Evolutionary conservation across 2,113 vertebrate species (phyloP).

Genomic region (Martes martes): DNA sequence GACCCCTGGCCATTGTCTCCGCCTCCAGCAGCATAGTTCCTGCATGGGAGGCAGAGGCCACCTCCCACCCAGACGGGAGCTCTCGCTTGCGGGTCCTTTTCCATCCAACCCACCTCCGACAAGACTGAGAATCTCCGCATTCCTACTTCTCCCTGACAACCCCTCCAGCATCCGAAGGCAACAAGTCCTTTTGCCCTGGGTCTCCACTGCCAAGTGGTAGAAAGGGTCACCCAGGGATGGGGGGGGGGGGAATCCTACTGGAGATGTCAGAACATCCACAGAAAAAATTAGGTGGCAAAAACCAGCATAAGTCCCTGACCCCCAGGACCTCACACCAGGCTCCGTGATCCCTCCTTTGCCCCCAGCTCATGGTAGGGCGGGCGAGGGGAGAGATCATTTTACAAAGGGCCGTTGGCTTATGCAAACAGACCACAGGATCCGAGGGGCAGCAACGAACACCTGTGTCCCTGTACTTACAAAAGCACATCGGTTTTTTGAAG

Average conservation of each 20-base stretch:
- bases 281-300: not conserved
- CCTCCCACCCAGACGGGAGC: no score
- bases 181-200: no score
- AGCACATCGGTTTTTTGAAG: not conserved
- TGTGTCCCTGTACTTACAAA: not conserved
- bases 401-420: not conserved
- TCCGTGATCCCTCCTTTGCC: not conserved
- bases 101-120: not conserved
- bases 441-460: not conserved
- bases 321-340: not conserved
- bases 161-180: not conserved
- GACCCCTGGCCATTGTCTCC: no score
- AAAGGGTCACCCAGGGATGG: not conserved
- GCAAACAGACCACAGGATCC: not conserved
- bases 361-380: no score
- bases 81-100: not conserved
- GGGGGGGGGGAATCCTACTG: no score
- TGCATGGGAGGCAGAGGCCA: fast-evolving
- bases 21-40: not conserved
- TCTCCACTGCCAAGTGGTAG: not conserved
- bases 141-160: not conserved
- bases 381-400: not conserved
- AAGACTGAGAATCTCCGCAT: not conserved
- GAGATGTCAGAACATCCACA: not conserved
- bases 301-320: not conserved